These are phyloP conservation scores for Helleia helle DNA, from an alignment of 2,888 invertebrate genomes.

Conservation along the genomic window DNA sequence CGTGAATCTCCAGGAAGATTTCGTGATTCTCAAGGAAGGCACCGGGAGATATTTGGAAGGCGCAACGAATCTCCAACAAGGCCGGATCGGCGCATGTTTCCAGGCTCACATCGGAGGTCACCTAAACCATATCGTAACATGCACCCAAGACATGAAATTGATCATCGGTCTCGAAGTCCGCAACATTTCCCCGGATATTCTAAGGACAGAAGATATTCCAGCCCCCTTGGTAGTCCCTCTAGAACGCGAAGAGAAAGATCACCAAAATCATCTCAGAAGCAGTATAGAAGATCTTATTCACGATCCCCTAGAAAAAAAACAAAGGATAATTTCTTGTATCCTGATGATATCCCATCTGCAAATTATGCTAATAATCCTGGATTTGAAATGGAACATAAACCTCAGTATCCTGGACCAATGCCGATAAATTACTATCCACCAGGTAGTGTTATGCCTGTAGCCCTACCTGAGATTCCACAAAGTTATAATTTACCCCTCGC, in stretches of 20 bases:
- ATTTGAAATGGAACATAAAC: not conserved
- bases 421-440: slow-evolving; percentile 15
- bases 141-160: not conserved
- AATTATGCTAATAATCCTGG: slow-evolving; percentile 10
- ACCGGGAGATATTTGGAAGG: not conserved
- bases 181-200: slow-evolving; percentile 1
- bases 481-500: slow-evolving; percentile 25
- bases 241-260: not conserved
- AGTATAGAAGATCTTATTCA: slow-evolving; percentile 14
- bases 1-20: slow-evolving; percentile 19
- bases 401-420: slow-evolving; percentile 21
- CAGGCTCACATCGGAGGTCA: slow-evolving; percentile 14
- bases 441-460: not conserved
- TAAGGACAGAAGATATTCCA: slow-evolving; percentile 10
- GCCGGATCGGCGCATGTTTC: not conserved
- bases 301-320: slow-evolving; percentile 12
- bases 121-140: slow-evolving; percentile 15
- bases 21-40: not conserved
- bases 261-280: slow-evolving; percentile 2
- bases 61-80: not conserved
- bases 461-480: slow-evolving; percentile 2
- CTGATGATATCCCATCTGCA: slow-evolving; percentile 23
- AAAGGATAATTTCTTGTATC: slow-evolving; percentile 39
- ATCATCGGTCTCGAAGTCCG: slow-evolving; percentile 24
- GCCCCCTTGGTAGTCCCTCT: slow-evolving; percentile 15